Percentiles rank a stretch among this genome's conserved stretches.
Evolutionary conservation across 2,797 vertebrate species (phyloP).

Genomic region (Oreochromis mossambicus): DNA sequence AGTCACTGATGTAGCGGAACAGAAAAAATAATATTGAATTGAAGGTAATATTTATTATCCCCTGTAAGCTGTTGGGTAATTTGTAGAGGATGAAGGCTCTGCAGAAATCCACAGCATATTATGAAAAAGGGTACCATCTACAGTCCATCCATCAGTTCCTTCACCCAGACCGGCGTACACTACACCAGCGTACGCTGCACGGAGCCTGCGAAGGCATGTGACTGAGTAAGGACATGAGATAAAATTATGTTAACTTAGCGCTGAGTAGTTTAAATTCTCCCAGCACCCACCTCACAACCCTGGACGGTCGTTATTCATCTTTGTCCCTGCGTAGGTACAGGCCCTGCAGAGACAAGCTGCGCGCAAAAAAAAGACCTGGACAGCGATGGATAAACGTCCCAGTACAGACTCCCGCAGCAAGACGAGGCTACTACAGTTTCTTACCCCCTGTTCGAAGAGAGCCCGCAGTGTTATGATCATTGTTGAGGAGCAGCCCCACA

Average conservation of each 20-base stretch:
- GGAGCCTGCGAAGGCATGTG: constrained; percentile 48
- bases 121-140: constrained; percentile 25
- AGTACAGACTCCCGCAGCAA: constrained; percentile 56
- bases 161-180: constrained; percentile 23
- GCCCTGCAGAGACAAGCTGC: constrained; percentile 60
- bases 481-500: constrained; percentile 47
- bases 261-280: constrained; percentile 41
- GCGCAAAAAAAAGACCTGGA: constrained; percentile 14
- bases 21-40: not conserved
- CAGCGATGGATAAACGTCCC: constrained; percentile 55
- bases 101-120: constrained; percentile 46
- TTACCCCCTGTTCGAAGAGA: constrained; percentile 73
- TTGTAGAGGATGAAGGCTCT: constrained; percentile 28
- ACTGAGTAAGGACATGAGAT: constrained; percentile 45
- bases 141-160: constrained; percentile 42
- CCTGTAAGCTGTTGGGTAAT: not conserved
- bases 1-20: constrained; percentile 8
- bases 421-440: constrained; percentile 34
- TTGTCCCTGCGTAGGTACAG: constrained; percentile 60
- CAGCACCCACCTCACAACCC: constrained; percentile 42
- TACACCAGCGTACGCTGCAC: constrained; percentile 13
- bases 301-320: constrained; percentile 43
- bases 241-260: constrained; percentile 41
- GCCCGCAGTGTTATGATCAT: constrained; percentile 74
- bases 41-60: not conserved